phyloP scores from a whole-genome alignment of 2,797 vertebrate genomes.

The Gymnodraco acuticeps region DNA sequence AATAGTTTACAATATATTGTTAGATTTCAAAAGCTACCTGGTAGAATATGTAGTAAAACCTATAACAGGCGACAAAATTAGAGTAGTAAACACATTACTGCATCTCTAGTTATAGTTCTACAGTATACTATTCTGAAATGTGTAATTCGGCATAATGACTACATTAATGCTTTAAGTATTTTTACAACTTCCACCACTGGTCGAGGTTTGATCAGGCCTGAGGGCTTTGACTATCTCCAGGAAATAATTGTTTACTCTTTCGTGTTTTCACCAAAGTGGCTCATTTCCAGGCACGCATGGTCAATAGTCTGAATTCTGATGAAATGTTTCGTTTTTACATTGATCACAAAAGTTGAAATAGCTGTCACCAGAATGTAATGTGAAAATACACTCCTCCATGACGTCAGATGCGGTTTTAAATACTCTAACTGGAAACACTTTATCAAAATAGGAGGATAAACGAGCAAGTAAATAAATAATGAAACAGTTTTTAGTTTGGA shows the following conservation, averaged over 20 bases:
- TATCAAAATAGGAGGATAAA: neutral
- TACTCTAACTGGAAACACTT: neutral
- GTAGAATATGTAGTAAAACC: neutral
- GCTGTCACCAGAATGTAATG: neutral
- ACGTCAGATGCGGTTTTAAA: neutral
- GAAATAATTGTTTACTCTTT: conserved; percentile 9
- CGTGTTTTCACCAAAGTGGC: conserved; percentile 16
- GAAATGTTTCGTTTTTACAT: neutral
- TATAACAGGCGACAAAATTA: neutral
- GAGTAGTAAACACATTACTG: neutral
- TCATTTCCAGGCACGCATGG: conserved; percentile 15
- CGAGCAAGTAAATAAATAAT: neutral
- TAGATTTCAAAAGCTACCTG: neutral
- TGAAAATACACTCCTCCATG: neutral
- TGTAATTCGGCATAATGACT: too few species aligned
- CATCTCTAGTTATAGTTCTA: neutral
- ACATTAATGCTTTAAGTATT: too few species aligned
- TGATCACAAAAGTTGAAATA: neutral
- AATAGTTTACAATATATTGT: neutral
- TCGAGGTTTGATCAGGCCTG: neutral
- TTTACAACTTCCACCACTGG: neutral
- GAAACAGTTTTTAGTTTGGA: neutral
- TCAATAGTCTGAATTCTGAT: neutral
- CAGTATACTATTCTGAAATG: too few species aligned
- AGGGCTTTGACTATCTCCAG: neutral